These are phyloP conservation scores for Argentina silus DNA, from an alignment of 2,797 vertebrate species.

Conservation along the genomic window DNA sequence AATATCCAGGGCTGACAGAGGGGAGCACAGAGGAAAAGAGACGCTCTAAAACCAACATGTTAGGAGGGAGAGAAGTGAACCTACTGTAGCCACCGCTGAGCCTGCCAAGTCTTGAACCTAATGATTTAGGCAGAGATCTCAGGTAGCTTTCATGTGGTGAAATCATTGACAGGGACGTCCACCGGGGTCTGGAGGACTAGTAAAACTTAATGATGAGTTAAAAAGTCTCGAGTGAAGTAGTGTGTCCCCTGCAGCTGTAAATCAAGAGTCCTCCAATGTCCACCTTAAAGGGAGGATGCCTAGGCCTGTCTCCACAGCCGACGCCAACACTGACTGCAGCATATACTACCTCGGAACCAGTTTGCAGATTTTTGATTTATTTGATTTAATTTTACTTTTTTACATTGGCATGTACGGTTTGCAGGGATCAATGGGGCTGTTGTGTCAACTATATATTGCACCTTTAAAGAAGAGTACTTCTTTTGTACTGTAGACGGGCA, in stretches of 20 bases:
- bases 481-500: constrained; percentile 15
- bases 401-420: background rate
- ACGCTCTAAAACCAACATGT: constrained; percentile 23
- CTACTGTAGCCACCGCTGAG: constrained; percentile 45
- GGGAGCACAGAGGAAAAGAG: constrained; percentile 44
- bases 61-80: constrained; percentile 22
- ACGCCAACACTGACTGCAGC: background rate
- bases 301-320: background rate
- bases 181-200: constrained; percentile 26
- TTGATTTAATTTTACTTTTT: background rate
- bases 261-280: constrained; percentile 12
- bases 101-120: constrained; percentile 44
- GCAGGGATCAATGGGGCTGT: background rate
- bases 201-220: constrained; percentile 44
- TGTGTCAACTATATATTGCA: background rate
- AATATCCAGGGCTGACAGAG: constrained; percentile 60
- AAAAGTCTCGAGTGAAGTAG: constrained; percentile 3
- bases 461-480: constrained; percentile 16
- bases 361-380: too few relatives aligned
- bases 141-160: constrained; percentile 42
- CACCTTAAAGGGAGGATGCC: background rate
- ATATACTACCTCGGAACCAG: background rate
- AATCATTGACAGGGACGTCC: constrained; percentile 40
- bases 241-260: constrained; percentile 4
- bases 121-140: constrained; percentile 61